phyloP scores from a whole-genome alignment of 2,113 vertebrate species.

The Spizaetus ornatus region DNA sequence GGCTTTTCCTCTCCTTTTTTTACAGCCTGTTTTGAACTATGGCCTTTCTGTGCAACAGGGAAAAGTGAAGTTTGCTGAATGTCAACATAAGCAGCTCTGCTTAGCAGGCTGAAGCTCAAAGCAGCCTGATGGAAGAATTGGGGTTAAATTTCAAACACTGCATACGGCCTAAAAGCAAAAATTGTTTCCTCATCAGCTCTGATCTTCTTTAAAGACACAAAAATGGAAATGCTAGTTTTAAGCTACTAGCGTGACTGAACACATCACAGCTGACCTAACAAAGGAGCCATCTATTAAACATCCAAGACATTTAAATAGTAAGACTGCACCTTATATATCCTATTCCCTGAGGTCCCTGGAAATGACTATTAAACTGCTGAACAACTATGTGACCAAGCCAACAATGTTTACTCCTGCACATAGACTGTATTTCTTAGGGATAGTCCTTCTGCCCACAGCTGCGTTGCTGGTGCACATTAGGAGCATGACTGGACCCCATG shows the following conservation, averaged over 20 bases:
- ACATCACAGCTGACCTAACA: constrained; percentile 12
- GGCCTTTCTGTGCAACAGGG: background rate
- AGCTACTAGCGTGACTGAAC: background rate
- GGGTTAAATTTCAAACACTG: constrained; percentile 6
- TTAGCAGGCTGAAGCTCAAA: constrained; percentile 14
- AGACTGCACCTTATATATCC: background rate
- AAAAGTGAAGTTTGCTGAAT: constrained; percentile 29
- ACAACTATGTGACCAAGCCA: background rate
- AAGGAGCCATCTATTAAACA: constrained; percentile 4
- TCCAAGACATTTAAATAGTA: constrained; percentile 42
- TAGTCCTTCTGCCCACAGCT: background rate
- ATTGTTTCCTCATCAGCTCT: background rate
- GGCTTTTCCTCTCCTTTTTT: background rate
- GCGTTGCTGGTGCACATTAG: background rate
- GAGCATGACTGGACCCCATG: background rate
- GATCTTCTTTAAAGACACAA: background rate
- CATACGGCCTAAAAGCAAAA: background rate
- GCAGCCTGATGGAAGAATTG: background rate
- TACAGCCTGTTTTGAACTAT: constrained; percentile 30
- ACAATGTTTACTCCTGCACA: background rate
- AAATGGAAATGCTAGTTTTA: constrained; percentile 3
- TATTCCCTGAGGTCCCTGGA: background rate
- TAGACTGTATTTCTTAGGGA: background rate
- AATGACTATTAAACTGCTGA: constrained; percentile 39
- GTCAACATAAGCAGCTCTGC: constrained; percentile 18